Evolutionary conservation across 2,797 vertebrate genomes (phyloP).

Genomic region (Gallirallus australis): DNA sequence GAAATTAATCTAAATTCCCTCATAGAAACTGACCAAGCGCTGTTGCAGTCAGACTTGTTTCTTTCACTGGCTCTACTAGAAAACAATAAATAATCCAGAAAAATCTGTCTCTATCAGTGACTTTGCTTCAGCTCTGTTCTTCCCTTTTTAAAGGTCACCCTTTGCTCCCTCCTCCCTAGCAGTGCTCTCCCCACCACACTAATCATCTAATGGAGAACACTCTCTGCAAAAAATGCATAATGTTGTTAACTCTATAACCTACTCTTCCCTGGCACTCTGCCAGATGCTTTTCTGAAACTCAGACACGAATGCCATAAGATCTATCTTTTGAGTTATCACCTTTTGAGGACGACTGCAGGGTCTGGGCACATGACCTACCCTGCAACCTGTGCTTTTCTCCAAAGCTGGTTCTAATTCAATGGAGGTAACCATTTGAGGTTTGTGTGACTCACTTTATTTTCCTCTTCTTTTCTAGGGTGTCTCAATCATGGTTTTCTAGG

Average conservation of each 20-base stretch:
- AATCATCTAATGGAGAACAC: not conserved
- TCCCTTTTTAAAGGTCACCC: not conserved
- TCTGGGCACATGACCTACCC: not conserved
- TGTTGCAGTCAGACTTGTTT: not conserved
- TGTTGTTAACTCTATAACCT: not conserved
- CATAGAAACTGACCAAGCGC: not conserved
- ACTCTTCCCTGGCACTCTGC: not conserved
- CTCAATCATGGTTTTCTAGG: not conserved
- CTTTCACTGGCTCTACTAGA: not conserved
- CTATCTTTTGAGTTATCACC: not conserved
- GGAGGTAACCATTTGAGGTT: not conserved
- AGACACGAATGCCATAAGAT: not conserved
- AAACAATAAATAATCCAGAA: slow-evolving; percentile 1
- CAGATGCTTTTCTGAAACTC: not conserved
- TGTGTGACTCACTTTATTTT: not conserved
- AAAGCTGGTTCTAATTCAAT: not conserved
- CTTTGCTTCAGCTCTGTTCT: not conserved
- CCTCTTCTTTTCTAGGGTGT: not conserved
- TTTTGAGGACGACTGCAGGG: not conserved
- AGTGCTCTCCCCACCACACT: not conserved
- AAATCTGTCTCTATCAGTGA: not conserved
- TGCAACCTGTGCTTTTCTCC: not conserved
- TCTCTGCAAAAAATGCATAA: not conserved
- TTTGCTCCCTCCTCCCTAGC: not conserved
- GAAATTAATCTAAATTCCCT: not conserved